Conservation (phyloP, 2,797 vertebrate genomes). For the Orestias chungarensis region DNA sequence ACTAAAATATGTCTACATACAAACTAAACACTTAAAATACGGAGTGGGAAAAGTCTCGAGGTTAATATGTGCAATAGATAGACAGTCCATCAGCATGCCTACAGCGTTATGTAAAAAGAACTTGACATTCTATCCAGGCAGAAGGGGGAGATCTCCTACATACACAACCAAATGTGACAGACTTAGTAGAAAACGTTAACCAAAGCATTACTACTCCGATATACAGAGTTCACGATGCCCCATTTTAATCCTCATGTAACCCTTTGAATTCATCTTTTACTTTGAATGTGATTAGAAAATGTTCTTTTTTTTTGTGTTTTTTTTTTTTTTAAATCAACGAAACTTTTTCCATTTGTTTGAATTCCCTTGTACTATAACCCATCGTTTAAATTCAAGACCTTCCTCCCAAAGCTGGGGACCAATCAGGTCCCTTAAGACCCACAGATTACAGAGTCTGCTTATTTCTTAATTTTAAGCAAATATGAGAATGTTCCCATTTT, state of each 20-base stretch:
- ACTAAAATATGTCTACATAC: too few relatives aligned
- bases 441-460: neutral
- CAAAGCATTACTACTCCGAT: neutral
- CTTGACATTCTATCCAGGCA: neutral
- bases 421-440: neutral
- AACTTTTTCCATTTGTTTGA: neutral
- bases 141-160: neutral
- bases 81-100: too few relatives aligned
- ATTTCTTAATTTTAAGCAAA: neutral
- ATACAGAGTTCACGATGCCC: neutral
- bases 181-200: neutral
- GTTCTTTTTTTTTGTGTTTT: too few relatives aligned
- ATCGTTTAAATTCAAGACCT: neutral
- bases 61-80: too few relatives aligned
- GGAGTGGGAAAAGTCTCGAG: too few relatives aligned
- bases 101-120: neutral
- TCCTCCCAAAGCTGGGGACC: neutral
- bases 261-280: conserved; percentile 5
- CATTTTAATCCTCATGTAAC: neutral
- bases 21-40: too few relatives aligned
- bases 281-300: conserved; percentile 1
- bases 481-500: too few relatives aligned
- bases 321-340: neutral
- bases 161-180: neutral
- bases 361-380: neutral